These are phyloP conservation scores for Pimpla rufipes DNA, from an alignment of 2,888 invertebrate genomes.

Conservation along the genomic window DNA sequence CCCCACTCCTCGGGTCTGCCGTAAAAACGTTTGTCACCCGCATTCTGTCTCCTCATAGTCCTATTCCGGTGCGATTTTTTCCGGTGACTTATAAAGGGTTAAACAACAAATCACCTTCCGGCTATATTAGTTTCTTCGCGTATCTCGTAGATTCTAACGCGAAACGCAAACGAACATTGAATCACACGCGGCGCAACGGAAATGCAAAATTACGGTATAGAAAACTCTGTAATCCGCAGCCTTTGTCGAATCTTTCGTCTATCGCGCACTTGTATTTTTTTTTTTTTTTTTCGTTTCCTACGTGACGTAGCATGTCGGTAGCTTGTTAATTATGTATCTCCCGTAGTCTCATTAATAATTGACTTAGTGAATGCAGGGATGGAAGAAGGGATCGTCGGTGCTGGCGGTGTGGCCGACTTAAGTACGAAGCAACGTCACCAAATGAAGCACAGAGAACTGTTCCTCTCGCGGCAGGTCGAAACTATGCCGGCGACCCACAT, in stretches of 20 bases:
- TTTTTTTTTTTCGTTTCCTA: background rate
- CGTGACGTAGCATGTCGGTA: conserved; percentile 19
- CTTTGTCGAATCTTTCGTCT: background rate
- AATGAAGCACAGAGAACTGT: conserved; percentile 98
- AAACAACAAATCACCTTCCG: background rate
- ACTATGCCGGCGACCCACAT: conserved; percentile 99
- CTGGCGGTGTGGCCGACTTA: conserved; percentile 89
- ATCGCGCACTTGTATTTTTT: conserved; percentile 3
- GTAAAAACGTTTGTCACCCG: background rate
- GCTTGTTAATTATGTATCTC: conserved; percentile 9
- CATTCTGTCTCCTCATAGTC: background rate
- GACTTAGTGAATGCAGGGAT: conserved; percentile 84
- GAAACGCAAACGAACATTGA: conserved; percentile 2
- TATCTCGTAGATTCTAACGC: background rate
- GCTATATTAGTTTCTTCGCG: conserved; percentile 6
- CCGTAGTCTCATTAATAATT: conserved; percentile 54
- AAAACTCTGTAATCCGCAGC: background rate
- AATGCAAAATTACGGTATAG: conserved; percentile 17
- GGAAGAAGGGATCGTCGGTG: conserved; percentile 85
- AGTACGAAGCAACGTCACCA: conserved; percentile 96
- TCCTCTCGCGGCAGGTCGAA: conserved; percentile 98
- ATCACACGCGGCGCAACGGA: background rate
- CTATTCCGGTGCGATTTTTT: background rate
- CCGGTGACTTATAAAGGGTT: background rate
- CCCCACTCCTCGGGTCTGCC: background rate